Evolutionary conservation across 2,113 vertebrate genomes (phyloP), one percentile per base, ranked within the genome.

Genomic region (Hippolais icterina): DNA sequence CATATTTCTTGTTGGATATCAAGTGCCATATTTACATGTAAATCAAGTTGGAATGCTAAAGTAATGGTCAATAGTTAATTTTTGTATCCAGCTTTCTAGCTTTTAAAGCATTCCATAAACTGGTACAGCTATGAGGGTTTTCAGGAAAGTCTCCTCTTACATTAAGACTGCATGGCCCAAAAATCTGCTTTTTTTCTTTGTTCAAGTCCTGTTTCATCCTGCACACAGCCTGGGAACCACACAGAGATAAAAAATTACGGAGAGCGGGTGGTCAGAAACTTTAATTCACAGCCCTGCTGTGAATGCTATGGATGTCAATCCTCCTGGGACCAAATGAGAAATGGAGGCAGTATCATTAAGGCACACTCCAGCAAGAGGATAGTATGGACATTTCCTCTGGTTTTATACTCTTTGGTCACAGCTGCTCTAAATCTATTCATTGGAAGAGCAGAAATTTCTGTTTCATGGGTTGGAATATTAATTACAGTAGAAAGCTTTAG

Each of bases 1-100:
- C 0, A 0, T 50, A 59, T 35, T 86, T 31, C 27, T 81, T 74
- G 3, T 35, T 27, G 6, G 12, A 37, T 65, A 80, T 3, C 33
- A 60, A 33, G 33, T 15, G 3, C 29, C 19, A 35, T 28, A 64
- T 4, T 50, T 10, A 52, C 1, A 2, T 0, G 2, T 19, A 89
- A 83, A 84, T 50, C 14, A 59, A 81, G 35, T 3, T 54, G 22
- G 49, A 83, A 44, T 56, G 29, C 47, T 70, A 7, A 1, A 82
- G 11, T 53, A 68, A 75, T 39, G 39, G 15, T 20, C 5, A 83
- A 54, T 24, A 74, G 47, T 24, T 69, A n/a, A 35, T 7, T 25
- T 52, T 12, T 11, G 69, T 90, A 39, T 66, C 31, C 24, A 63
- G 27, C 10, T 89, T 87, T 50, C 47, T 39, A 54, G 49, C 19